phyloP scores from a whole-genome alignment of 1,140 invertebrate genomes.

The Drosophila pruinosa region DNA sequence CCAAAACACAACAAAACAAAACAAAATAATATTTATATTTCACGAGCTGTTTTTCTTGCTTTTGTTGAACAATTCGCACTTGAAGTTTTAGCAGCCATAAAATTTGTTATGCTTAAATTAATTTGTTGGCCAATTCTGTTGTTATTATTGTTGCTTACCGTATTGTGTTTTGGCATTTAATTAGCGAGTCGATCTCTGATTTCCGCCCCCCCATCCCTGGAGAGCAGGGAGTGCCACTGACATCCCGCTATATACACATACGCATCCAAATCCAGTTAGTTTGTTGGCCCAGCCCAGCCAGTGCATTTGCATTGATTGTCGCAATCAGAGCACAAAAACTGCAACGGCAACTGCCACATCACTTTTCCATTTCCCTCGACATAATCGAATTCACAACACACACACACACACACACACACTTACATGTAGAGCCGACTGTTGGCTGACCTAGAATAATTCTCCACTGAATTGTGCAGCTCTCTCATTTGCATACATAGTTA shows the following conservation, averaged over 20 bases:
- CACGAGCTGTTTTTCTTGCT: background rate
- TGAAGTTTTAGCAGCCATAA: constrained; percentile 44
- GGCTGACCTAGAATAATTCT: constrained; percentile 25
- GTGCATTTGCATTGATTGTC: constrained; percentile 62
- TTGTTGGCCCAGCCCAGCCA: constrained; percentile 1
- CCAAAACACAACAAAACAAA: background rate
- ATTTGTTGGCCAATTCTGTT: constrained; percentile 33
- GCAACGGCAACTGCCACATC: background rate
- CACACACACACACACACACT: background rate
- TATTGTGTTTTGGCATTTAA: constrained; percentile 39
- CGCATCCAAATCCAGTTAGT: constrained; percentile 27
- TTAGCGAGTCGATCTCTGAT: constrained; percentile 23
- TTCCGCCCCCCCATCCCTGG: background rate
- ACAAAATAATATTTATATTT: background rate
- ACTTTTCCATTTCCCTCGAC: constrained; percentile 35
- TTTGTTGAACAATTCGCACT: constrained; percentile 49
- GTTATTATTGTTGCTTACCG: constrained; percentile 20
- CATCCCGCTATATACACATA: constrained; percentile 13
- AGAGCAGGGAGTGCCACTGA: background rate
- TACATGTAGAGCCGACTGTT: background rate
- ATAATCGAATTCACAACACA: constrained; percentile 30
- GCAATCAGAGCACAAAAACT: constrained; percentile 22
- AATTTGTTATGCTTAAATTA: constrained; percentile 49
- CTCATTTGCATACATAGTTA: constrained; percentile 40
- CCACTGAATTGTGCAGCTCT: constrained; percentile 5